Evolutionary conservation across 2,113 vertebrate genomes (phyloP).

Genomic region (Taurulus bubalis): DNA sequence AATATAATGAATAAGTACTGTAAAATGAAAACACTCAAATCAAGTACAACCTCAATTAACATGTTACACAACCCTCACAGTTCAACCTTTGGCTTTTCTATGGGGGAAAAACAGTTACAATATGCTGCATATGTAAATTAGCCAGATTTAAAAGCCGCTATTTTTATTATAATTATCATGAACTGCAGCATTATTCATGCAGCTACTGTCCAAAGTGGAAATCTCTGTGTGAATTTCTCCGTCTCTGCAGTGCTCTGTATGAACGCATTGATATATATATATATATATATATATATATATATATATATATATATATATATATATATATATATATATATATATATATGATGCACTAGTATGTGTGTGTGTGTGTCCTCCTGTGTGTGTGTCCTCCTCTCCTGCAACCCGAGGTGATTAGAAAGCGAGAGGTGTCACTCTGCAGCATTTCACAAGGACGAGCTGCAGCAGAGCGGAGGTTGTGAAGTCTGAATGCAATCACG

Average conservation of each 20-base stretch:
- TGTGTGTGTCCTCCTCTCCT: constrained; percentile 4
- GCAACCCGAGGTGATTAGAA: constrained; percentile 38
- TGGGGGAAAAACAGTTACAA: too few species aligned
- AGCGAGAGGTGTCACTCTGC: constrained; percentile 47
- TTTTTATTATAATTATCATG: not conserved
- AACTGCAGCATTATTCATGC: not conserved
- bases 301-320: not conserved
- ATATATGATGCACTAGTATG: not conserved
- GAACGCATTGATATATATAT: not conserved
- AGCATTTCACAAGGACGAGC: not conserved
- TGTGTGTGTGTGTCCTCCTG: too few species aligned
- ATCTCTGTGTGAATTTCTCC: not conserved
- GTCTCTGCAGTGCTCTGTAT: not conserved
- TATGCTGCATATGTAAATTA: not conserved
- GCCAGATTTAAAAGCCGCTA: not conserved
- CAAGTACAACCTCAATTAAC: too few species aligned
- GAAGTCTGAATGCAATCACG: not conserved
- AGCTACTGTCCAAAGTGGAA: not conserved
- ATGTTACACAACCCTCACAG: too few species aligned
- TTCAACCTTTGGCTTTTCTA: too few species aligned
- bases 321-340: not conserved
- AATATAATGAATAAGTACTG: too few species aligned
- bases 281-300: not conserved
- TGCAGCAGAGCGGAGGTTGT: not conserved
- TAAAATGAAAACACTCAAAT: too few species aligned